These are phyloP conservation scores for Cyanistes caeruleus DNA, from an alignment of 2,113 vertebrate species.

Conservation along the genomic window DNA sequence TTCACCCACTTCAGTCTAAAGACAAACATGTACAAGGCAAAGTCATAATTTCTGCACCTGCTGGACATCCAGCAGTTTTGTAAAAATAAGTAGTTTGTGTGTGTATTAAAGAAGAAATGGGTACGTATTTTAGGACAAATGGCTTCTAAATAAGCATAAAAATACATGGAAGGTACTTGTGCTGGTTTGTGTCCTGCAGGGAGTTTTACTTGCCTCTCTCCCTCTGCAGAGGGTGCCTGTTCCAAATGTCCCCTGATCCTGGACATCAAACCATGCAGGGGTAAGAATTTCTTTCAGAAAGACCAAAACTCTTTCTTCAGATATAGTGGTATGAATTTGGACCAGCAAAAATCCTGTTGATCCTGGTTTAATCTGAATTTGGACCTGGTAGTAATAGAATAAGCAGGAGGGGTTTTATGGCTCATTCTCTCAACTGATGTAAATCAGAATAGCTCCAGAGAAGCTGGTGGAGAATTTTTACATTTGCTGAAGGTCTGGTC, in stretches of 20 bases:
- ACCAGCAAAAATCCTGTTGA: background rate
- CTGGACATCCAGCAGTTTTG: background rate
- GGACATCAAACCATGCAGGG: background rate
- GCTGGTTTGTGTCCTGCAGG: background rate
- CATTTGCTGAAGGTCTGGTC: background rate
- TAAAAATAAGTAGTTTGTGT: background rate
- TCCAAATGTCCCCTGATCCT: background rate
- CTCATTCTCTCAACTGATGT: background rate
- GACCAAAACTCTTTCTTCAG: background rate
- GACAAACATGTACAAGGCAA: background rate
- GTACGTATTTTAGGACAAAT: background rate
- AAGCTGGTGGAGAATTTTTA: background rate
- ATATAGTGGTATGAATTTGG: background rate
- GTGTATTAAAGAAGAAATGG: background rate
- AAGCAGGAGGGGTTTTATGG: background rate
- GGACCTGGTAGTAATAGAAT: background rate
- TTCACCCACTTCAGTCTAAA: background rate
- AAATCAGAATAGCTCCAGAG: background rate
- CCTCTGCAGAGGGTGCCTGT: background rate
- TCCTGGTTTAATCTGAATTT: background rate
- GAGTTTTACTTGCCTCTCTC: background rate
- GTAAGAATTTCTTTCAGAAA: background rate
- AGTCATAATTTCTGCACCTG: background rate
- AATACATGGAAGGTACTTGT: background rate
- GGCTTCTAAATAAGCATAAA: background rate